phyloP scores from a whole-genome alignment of 2,113 vertebrate species.

The Ailuropoda melanoleuca region DNA sequence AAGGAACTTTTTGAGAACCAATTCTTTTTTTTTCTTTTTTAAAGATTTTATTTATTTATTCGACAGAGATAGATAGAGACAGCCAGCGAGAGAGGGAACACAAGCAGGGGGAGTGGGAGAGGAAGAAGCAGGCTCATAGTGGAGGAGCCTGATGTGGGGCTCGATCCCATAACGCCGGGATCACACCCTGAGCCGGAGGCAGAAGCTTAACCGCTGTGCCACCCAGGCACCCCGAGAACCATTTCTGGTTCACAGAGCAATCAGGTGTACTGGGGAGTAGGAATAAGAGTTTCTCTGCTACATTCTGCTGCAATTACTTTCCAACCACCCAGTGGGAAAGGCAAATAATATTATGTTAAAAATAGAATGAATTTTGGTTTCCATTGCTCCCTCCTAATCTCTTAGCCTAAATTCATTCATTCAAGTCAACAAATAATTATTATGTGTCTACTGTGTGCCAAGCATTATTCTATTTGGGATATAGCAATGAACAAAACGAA shows the following conservation, averaged over 20 bases:
- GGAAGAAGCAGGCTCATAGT: no score
- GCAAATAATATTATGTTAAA: neutral
- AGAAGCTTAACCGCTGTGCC: no score
- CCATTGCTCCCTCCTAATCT: neutral
- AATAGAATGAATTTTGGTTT: slow-evolving; percentile 13
- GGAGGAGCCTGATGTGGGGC: no score
- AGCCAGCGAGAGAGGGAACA: no score
- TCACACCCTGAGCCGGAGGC: no score
- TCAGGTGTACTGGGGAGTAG: neutral
- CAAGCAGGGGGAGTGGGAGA: no score
- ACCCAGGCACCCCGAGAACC: neutral
- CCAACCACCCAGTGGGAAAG: neutral
- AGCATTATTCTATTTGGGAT: neutral
- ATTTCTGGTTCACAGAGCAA: neutral
- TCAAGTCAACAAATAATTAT: neutral
- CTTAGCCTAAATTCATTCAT: neutral
- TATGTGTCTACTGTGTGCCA: neutral
- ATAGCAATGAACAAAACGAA: neutral
- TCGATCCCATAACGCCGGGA: no score
- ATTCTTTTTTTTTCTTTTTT: neutral
- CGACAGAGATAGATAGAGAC: no score
- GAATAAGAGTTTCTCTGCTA: neutral
- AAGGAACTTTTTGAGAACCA: neutral
- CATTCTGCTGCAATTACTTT: neutral
- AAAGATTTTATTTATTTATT: no score